A percentile compares a stretch with the other conserved stretches of the same genome.
phyloP scores from a whole-genome alignment of 2,888 invertebrate genomes.

The Penaeus monodon region DNA sequence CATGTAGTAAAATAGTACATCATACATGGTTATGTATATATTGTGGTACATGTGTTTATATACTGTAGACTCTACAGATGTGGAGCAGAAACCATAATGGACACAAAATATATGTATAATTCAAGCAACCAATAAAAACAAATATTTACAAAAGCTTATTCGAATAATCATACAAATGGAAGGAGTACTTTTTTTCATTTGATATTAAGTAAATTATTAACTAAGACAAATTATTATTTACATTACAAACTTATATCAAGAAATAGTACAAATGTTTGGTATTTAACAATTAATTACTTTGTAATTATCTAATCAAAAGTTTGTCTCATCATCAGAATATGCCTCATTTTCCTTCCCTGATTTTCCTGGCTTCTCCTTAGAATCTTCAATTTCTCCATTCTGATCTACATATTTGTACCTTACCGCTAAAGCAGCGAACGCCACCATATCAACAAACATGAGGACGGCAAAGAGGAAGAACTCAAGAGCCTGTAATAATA shows the following conservation, averaged over 20 bases:
- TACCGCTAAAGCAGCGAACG: slow-evolving; percentile 84
- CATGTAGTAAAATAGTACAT: too few relatives aligned
- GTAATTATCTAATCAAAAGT: slow-evolving; percentile 25
- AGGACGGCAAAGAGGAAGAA: slow-evolving; percentile 88
- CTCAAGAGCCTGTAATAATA: slow-evolving; percentile 81
- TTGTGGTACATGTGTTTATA: too few relatives aligned
- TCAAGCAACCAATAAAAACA: too few relatives aligned
- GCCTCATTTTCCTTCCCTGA: slow-evolving; percentile 22
- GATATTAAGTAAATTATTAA: neutral
- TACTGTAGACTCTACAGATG: too few relatives aligned
- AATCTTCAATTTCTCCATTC: neutral
- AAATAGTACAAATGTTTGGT: neutral
- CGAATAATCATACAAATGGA: too few relatives aligned
- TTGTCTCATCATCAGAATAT: slow-evolving; percentile 39
- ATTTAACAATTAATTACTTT: neutral
- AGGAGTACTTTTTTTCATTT: too few relatives aligned
- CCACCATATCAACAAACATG: slow-evolving; percentile 85
- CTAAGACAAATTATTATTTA: neutral
- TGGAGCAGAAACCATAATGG: too few relatives aligned
- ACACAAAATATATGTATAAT: too few relatives aligned
- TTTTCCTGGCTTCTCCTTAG: neutral
- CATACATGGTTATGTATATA: too few relatives aligned
- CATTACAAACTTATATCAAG: neutral
- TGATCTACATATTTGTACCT: slow-evolving; percentile 48
- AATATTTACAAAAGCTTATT: too few relatives aligned